Percentiles rank a stretch among this genome's conserved stretches.
Conservation (phyloP, 2,888 invertebrate species). For the Petrolisthes cinctipes region DNA sequence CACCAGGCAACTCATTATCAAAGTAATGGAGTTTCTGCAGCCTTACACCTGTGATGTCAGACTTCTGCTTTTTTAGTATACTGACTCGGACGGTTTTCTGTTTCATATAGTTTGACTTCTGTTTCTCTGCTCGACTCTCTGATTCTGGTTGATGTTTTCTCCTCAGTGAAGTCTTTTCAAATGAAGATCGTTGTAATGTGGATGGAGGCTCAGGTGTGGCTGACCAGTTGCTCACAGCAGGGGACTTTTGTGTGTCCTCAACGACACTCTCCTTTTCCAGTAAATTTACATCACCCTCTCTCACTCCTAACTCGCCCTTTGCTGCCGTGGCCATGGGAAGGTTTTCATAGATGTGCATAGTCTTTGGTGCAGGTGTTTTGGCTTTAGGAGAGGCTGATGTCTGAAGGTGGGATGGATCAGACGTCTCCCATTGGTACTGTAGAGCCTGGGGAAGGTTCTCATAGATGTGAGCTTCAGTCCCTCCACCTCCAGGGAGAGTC, state of each 20-base stretch:
- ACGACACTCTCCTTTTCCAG: neutral
- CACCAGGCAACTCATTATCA: conserved; percentile 50
- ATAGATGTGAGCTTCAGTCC: conserved; percentile 42
- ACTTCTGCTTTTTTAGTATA: conserved; percentile 56
- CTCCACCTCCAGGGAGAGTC: neutral
- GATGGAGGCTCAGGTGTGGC: conserved; percentile 16
- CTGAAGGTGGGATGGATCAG: conserved; percentile 2
- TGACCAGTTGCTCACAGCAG: conserved; percentile 6
- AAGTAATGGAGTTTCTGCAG: conserved; percentile 58
- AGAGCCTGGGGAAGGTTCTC: conserved; percentile 42
- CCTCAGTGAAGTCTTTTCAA: conserved; percentile 46
- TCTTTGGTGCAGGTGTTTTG: conserved; percentile 30
- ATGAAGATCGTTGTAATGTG: conserved; percentile 23
- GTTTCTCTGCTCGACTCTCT: conserved; percentile 51
- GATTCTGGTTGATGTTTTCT: conserved; percentile 50
- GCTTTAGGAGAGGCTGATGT: conserved; percentile 6
- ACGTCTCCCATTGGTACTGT: neutral
- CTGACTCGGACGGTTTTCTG: conserved; percentile 45
- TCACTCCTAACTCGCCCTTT: conserved; percentile 16
- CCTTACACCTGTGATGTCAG: conserved; percentile 57
- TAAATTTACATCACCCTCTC: neutral
- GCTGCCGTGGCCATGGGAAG: conserved; percentile 9
- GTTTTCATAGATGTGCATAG: conserved; percentile 52
- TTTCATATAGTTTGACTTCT: conserved; percentile 54
- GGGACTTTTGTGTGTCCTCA: neutral